phyloP scores from a whole-genome alignment of 92 coral and sea anemone genomes.

The Plumapathes pennacea region DNA sequence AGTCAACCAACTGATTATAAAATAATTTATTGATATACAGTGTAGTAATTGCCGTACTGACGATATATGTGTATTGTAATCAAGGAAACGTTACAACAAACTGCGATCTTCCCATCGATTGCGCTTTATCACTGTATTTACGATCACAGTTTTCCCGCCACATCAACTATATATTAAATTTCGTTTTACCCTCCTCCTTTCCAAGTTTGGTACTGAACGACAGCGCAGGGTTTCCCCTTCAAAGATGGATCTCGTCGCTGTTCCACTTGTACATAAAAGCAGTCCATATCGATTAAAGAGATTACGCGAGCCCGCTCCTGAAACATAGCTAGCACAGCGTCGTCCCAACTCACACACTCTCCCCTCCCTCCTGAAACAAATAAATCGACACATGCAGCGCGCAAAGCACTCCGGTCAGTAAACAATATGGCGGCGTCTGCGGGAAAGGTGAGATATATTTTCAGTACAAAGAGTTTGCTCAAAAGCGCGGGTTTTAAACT shows the following conservation, averaged over 20 bases:
- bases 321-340: background rate
- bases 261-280: slow-evolving; percentile 97
- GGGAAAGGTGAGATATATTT: slow-evolving; percentile 62
- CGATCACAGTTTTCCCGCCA: no score
- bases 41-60: background rate
- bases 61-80: no score
- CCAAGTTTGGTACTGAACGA: slow-evolving; percentile 94
- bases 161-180: no score
- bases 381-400: slow-evolving; percentile 1
- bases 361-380: slow-evolving; percentile 9
- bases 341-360: background rate
- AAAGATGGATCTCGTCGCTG: slow-evolving; percentile 82
- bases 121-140: no score
- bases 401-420: slow-evolving; percentile 73
- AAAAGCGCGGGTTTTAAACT: background rate
- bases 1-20: no score
- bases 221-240: slow-evolving; percentile 94
- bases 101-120: no score
- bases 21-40: no score
- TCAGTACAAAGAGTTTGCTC: slow-evolving; percentile 9
- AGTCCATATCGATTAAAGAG: slow-evolving; percentile 93
- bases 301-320: slow-evolving; percentile 83
- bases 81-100: no score
- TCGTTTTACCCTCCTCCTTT: slow-evolving; percentile 94
- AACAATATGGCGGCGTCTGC: slow-evolving; percentile 87